A percentile compares a stretch with the other conserved stretches of the same genome.
Evolutionary conservation across 2,113 vertebrate species (phyloP).

Genomic region (Alouatta palliata): DNA sequence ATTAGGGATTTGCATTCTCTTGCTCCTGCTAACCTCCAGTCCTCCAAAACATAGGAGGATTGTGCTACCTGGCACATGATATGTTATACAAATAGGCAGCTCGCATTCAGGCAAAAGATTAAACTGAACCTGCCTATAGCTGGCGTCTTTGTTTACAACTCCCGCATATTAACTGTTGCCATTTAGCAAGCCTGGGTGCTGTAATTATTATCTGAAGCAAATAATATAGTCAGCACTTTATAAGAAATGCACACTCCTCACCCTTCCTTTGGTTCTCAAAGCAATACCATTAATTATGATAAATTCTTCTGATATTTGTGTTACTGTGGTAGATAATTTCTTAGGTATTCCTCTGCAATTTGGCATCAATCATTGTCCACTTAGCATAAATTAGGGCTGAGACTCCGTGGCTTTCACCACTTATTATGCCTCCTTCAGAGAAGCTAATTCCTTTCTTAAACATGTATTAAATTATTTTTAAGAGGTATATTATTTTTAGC

Average conservation of each 20-base stretch:
- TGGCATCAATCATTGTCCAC: constrained; percentile 70
- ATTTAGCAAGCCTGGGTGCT: constrained; percentile 27
- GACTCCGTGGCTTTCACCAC: not conserved
- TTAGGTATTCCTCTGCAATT: constrained; percentile 30
- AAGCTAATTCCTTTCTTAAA: constrained; percentile 56
- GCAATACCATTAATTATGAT: constrained; percentile 71
- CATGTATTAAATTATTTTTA: constrained; percentile 37
- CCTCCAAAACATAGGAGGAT: not conserved
- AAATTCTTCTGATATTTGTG: constrained; percentile 57
- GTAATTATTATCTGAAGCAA: constrained; percentile 71
- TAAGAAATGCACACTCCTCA: constrained; percentile 61
- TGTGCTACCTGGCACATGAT: not conserved
- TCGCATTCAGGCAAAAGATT: not conserved
- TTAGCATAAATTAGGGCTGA: constrained; percentile 71
- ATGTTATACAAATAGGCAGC: not conserved
- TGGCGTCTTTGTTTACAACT: constrained; percentile 34
- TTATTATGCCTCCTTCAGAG: not conserved
- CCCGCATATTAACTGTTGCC: constrained; percentile 33
- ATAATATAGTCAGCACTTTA: constrained; percentile 70
- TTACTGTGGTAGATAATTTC: constrained; percentile 30
- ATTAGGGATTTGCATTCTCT: not conserved
- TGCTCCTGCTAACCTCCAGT: not conserved
- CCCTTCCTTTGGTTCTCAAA: constrained; percentile 16
- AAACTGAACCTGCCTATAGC: not conserved
- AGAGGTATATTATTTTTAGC: not conserved